A percentile compares a stretch with the other conserved stretches of the same genome.
These are phyloP conservation scores for Drosophila nannoptera DNA, from an alignment of 1,140 invertebrate genomes.

Conservation along the genomic window DNA sequence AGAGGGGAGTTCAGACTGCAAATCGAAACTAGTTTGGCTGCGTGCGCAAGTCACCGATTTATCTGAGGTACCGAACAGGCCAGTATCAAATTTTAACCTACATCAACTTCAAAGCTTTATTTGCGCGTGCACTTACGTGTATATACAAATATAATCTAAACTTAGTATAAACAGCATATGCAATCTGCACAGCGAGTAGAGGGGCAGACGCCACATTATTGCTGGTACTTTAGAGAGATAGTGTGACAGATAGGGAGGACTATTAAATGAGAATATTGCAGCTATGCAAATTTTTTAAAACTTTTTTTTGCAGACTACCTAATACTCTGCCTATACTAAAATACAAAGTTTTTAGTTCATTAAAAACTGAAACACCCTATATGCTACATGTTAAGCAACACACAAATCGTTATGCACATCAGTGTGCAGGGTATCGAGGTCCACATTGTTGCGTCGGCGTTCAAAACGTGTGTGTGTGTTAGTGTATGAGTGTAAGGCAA, in stretches of 20 bases:
- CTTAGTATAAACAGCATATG: conserved; percentile 11
- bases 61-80: conserved; percentile 34
- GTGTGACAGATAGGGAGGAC: conserved; percentile 21
- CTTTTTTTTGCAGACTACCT: neutral
- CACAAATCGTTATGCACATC: neutral
- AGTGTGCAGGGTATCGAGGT: conserved; percentile 20
- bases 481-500: conserved; percentile 32
- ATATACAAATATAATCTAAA: conserved; percentile 5
- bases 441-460: neutral
- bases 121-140: conserved; percentile 21
- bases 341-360: neutral
- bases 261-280: neutral
- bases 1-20: neutral
- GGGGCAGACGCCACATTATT: conserved; percentile 2
- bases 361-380: no score
- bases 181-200: conserved; percentile 21
- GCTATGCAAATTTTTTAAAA: neutral
- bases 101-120: conserved; percentile 45
- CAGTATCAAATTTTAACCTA: conserved; percentile 49
- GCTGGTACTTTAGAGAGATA: conserved; percentile 16
- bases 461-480: neutral
- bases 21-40: conserved; percentile 60
- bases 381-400: neutral
- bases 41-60: conserved; percentile 35
- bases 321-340: no score